Evolutionary conservation across 2,888 invertebrate species (phyloP).

Genomic region (Leucophora obtusa): DNA sequence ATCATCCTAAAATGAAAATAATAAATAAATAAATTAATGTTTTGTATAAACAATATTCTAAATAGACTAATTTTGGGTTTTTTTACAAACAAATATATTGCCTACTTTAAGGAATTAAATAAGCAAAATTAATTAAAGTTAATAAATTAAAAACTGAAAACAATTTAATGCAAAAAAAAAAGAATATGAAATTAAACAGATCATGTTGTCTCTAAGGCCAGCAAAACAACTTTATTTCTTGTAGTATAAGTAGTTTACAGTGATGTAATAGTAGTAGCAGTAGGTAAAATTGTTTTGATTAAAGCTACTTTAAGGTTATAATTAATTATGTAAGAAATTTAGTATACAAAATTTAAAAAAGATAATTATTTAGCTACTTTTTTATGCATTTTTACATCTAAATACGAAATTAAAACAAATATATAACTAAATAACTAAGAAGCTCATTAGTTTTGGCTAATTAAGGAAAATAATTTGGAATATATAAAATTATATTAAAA

Average conservation of each 20-base stretch:
- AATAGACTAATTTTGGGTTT: slow-evolving; percentile 15
- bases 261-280: slow-evolving; percentile 40
- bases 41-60: neutral
- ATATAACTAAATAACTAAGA: slow-evolving; percentile 36
- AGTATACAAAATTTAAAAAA: slow-evolving; percentile 35
- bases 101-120: slow-evolving; percentile 46
- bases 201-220: slow-evolving; percentile 78
- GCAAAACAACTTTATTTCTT: slow-evolving; percentile 69
- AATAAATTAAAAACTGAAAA: slow-evolving; percentile 40
- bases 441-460: slow-evolving; percentile 45
- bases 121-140: slow-evolving; percentile 37
- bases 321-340: slow-evolving; percentile 27
- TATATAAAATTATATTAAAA: slow-evolving; percentile 55
- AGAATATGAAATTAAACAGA: slow-evolving; percentile 61
- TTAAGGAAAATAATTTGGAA: slow-evolving; percentile 25
- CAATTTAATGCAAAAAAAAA: slow-evolving; percentile 34
- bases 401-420: slow-evolving; percentile 1
- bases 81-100: slow-evolving; percentile 18
- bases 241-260: slow-evolving; percentile 51
- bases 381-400: slow-evolving; percentile 59
- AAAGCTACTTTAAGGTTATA: neutral
- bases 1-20: slow-evolving; percentile 73
- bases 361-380: slow-evolving; percentile 35
- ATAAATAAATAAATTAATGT: slow-evolving; percentile 8
- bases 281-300: slow-evolving; percentile 1